A percentile compares a stretch with the other conserved stretches of the same genome.
Conservation (phyloP, 2,113 vertebrate genomes). For the Pygoscelis adeliae region DNA sequence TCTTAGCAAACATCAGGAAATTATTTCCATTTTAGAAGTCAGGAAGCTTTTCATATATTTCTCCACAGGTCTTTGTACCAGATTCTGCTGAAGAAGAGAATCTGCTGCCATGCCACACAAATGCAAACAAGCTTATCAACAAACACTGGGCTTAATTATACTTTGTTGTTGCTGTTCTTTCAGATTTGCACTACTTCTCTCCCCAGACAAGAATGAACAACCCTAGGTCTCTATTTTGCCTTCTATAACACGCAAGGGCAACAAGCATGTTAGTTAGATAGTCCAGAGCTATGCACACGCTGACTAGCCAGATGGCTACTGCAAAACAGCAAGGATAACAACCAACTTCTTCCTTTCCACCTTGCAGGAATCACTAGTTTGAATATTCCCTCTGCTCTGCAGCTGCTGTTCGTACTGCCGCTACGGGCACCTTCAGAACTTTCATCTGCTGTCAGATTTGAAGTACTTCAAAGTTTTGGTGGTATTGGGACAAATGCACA, state of each 20-base stretch:
- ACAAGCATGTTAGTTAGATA: neutral
- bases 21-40: neutral
- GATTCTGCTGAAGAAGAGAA: neutral
- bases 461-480: neutral
- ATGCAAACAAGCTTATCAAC: neutral
- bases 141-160: neutral
- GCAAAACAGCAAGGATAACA: neutral
- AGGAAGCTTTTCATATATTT: neutral
- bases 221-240: neutral
- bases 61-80: neutral
- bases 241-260: neutral
- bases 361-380: neutral
- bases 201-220: neutral
- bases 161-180: neutral
- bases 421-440: neutral
- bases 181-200: neutral
- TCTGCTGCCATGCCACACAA: neutral
- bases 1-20: conserved; percentile 10
- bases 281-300: neutral
- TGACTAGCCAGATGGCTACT: neutral
- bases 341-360: neutral
- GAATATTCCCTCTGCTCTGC: neutral
- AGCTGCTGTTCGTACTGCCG: neutral
- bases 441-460: neutral
- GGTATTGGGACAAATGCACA: neutral